Evolutionary conservation across 2,888 invertebrate genomes (phyloP).

Genomic region (Nemotelus nigrinus): DNA sequence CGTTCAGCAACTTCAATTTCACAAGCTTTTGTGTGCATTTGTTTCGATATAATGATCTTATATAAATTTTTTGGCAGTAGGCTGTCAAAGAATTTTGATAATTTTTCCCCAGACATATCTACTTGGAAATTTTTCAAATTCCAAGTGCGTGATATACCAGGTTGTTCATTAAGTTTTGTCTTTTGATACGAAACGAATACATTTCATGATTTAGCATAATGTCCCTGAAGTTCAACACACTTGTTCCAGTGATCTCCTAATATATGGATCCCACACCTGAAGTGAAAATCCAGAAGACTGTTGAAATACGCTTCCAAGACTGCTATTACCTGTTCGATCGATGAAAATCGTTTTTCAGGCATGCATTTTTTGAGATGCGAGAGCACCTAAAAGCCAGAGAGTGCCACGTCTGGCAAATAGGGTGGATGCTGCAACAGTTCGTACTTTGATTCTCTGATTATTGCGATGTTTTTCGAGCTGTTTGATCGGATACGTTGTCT

Average conservation of each 20-base stretch:
- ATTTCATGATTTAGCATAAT: neutral
- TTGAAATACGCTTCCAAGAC: no score
- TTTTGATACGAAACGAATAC: no score
- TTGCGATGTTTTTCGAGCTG: neutral
- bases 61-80: no score
- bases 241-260: neutral
- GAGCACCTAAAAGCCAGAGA: neutral
- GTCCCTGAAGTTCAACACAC: neutral
- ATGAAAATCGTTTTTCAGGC: neutral
- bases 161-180: no score
- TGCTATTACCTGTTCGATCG: conserved; percentile 9
- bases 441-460: conserved; percentile 1
- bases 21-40: no score
- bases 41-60: no score
- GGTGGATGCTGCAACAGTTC: conserved; percentile 15
- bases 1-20: no score
- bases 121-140: no score
- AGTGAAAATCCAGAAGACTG: neutral
- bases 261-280: neutral
- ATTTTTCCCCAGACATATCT: no score
- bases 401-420: neutral
- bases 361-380: neutral
- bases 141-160: no score
- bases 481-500: neutral
- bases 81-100: no score